These are phyloP conservation scores for Myiopsitta monachus DNA, from an alignment of 2,113 vertebrate species.

Conservation along the genomic window DNA sequence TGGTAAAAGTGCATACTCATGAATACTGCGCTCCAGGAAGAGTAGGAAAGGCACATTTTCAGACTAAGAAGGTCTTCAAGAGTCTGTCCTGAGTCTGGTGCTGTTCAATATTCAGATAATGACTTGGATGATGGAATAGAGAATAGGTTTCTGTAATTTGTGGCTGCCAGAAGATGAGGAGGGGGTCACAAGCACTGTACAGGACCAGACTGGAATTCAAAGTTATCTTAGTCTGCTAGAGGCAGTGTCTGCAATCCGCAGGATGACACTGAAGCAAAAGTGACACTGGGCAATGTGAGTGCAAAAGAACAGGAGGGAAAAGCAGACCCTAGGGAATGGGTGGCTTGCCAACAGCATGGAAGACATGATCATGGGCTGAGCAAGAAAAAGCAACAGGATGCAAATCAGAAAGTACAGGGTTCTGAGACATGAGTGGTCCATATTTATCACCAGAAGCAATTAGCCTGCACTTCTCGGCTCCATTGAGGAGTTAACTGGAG, in stretches of 20 bases:
- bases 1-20: not conserved
- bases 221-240: not conserved
- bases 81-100: not conserved
- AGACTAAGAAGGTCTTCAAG: not conserved
- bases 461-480: not conserved
- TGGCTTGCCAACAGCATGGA: not conserved
- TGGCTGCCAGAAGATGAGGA: not conserved
- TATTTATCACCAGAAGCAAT: not conserved
- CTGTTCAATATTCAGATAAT: conserved; percentile 17
- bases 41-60: not conserved
- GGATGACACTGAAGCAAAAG: not conserved
- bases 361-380: not conserved
- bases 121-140: not conserved
- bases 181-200: not conserved
- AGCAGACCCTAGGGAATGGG: not conserved
- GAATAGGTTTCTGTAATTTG: conserved; percentile 24
- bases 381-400: not conserved
- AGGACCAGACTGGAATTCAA: conserved; percentile 3
- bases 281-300: no score
- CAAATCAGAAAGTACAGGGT: not conserved
- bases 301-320: not conserved
- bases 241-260: not conserved
- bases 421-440: not conserved
- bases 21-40: not conserved
- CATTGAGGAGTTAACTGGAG: not conserved